Evolutionary conservation across 2,888 invertebrate species (phyloP), one percentile per base, ranked within the genome.

Genomic region (Tridacna crocea): DNA sequence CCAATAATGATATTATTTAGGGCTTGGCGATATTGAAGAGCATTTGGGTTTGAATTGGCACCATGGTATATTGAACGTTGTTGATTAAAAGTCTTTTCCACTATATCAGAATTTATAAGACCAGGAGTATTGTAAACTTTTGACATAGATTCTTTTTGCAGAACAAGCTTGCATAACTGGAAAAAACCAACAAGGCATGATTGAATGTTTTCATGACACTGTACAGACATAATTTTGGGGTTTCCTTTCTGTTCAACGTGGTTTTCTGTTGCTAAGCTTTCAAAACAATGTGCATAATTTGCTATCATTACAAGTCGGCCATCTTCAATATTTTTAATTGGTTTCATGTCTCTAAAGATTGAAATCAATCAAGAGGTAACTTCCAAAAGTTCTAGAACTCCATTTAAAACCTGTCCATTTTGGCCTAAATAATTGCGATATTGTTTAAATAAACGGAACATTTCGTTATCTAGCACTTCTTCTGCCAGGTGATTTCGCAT

Each of bases 401-500:
- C 80, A 78, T 75, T 73, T 19, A 84, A 48, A 2, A 74, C 63
- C 17, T 6, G 2, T n/a, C 86, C 83, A 63, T 78, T 82, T 66
- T 77, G 24, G 0, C 79, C 80, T 15, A 86, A 58, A 26, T 55
- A 61, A 8, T 15, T 61, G 48, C 82, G 77, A 65, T 80, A 83
- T 27, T 79, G 61, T n/a, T 60, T 61, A 79, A 87, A 79, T 8
- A 87, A 65, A 65, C 84, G 26, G 0, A 87, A 46, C 84, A 87
- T 86, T 55, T 87, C 81, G 0, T 22, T 48, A 46, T 85, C 68
- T n/a, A 88, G 61, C 10, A 86, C 84, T 15, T 88, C 81, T 72
- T 88, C 87, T 19, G 84, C 88, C 17, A 88, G 73, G 36, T 86
- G 81, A 47, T 88, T 88, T 6, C 83, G 60, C 85, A 87, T 87